A percentile compares a stretch with the other conserved stretches of the same genome.
Conservation (phyloP, 2,113 vertebrate genomes). For the Epinephelus fuscoguttatus region DNA sequence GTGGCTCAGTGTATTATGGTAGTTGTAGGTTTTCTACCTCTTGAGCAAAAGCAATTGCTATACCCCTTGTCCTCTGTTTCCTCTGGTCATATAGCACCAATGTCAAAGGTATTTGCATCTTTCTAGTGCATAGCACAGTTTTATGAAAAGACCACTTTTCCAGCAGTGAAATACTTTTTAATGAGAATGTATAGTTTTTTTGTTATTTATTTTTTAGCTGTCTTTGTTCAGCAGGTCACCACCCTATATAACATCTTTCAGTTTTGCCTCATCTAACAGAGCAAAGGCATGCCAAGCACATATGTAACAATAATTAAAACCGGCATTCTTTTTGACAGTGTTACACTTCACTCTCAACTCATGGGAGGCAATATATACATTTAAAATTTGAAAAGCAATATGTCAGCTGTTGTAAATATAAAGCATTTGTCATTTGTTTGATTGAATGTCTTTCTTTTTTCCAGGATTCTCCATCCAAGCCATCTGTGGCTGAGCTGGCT, state of each 20-base stretch:
- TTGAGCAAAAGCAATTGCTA: too few species aligned
- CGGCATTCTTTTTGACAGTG: not conserved
- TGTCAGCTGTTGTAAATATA: not conserved
- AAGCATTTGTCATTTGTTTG: not conserved
- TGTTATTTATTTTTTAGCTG: not conserved
- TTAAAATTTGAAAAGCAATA: not conserved
- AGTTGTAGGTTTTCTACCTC: too few species aligned
- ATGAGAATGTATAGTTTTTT: not conserved
- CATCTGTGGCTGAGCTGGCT: constrained; percentile 84
- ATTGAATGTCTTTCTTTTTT: constrained; percentile 24
- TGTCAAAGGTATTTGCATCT: too few species aligned
- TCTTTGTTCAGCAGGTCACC: not conserved
- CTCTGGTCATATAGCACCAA: too few species aligned
- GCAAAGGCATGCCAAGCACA: not conserved
- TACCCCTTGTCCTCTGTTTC: too few species aligned
- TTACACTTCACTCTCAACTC: not conserved
- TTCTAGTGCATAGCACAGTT: too few species aligned
- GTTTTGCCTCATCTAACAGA: not conserved
- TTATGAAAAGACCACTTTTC: too few species aligned
- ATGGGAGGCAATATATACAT: not conserved
- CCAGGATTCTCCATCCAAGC: constrained; percentile 81
- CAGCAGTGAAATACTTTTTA: too few species aligned
- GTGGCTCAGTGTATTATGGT: too few species aligned
- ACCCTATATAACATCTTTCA: not conserved
- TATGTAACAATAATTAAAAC: not conserved